Percentiles rank a stretch among this genome's conserved stretches.
Evolutionary conservation across 2,797 vertebrate species (phyloP).

Genomic region (Cyclopterus lumpus): DNA sequence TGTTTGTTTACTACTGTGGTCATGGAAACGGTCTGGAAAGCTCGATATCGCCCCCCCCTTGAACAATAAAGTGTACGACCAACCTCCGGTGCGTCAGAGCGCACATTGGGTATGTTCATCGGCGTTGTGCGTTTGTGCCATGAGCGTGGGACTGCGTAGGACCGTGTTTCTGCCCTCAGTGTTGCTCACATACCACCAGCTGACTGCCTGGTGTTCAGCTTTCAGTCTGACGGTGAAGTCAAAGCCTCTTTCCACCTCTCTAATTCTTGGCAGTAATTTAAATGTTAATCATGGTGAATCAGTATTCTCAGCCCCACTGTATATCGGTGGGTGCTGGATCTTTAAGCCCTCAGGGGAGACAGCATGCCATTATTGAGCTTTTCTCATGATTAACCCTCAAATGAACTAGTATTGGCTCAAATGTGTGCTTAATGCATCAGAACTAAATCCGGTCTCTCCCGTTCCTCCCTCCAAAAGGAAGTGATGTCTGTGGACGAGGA

Average conservation of each 20-base stretch:
- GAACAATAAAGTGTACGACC: neutral
- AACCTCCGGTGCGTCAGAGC: neutral
- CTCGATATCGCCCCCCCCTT: neutral
- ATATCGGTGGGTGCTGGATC: conserved; percentile 5
- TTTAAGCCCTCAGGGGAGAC: neutral
- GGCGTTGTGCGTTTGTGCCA: rapidly evolving
- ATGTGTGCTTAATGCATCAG: neutral
- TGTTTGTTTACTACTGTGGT: neutral
- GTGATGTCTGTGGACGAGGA: conserved; percentile 97
- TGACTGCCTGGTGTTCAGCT: neutral
- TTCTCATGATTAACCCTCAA: conserved; percentile 4
- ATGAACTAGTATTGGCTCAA: conserved; percentile 4
- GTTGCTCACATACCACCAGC: neutral
- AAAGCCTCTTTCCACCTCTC: conserved; percentile 19
- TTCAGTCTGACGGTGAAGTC: conserved; percentile 9
- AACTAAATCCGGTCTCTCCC: neutral
- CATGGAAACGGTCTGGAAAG: neutral
- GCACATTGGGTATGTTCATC: neutral
- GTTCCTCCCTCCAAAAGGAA: conserved; percentile 82
- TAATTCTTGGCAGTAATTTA: conserved; percentile 34
- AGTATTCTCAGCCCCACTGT: conserved; percentile 3
- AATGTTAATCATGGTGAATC: conserved; percentile 33
- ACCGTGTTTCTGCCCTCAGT: neutral
- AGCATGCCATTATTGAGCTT: neutral
- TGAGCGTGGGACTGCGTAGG: neutral